Conservation (phyloP, 2,113 vertebrate genomes). For the Channa maculata region DNA sequence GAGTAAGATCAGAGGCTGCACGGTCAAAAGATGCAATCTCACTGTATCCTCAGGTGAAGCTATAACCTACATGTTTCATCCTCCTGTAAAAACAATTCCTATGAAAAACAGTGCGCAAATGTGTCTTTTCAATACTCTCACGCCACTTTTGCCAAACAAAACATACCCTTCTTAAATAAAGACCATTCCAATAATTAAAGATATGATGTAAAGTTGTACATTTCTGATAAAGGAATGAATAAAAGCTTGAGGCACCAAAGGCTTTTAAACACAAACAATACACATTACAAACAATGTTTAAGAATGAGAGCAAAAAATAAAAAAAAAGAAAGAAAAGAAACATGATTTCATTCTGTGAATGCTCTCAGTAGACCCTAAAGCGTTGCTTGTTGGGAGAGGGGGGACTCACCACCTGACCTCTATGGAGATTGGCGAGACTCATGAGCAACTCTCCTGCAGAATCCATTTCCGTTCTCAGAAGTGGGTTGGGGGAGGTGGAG, state of each 20-base stretch:
- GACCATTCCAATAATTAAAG: constrained; percentile 64
- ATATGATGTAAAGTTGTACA: constrained; percentile 66
- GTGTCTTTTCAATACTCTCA: constrained; percentile 49
- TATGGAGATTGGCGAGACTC: constrained; percentile 41
- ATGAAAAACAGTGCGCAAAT: constrained; percentile 53
- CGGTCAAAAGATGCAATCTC: background rate
- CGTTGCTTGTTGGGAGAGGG: background rate
- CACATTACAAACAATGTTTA: constrained; percentile 59
- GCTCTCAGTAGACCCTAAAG: constrained; percentile 57
- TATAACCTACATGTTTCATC: constrained; percentile 35
- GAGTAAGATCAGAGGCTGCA: constrained; percentile 24
- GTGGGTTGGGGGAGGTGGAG: background rate
- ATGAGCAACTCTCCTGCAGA: constrained; percentile 12
- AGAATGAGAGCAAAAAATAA: constrained; percentile 58
- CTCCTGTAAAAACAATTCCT: constrained; percentile 26
- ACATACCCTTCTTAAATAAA: constrained; percentile 60
- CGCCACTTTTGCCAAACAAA: constrained; percentile 44
- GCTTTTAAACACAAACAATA: constrained; percentile 71
- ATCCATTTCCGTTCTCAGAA: constrained; percentile 23
- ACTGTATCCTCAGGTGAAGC: constrained; percentile 27
- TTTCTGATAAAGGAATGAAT: constrained; percentile 84
- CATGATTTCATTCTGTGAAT: constrained; percentile 45
- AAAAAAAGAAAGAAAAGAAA: constrained; percentile 40
- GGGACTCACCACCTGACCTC: constrained; percentile 41
- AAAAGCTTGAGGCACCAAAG: constrained; percentile 84